phyloP scores from a whole-genome alignment of 2,797 vertebrate genomes.

The Hyperoplus lanceolatus region DNA sequence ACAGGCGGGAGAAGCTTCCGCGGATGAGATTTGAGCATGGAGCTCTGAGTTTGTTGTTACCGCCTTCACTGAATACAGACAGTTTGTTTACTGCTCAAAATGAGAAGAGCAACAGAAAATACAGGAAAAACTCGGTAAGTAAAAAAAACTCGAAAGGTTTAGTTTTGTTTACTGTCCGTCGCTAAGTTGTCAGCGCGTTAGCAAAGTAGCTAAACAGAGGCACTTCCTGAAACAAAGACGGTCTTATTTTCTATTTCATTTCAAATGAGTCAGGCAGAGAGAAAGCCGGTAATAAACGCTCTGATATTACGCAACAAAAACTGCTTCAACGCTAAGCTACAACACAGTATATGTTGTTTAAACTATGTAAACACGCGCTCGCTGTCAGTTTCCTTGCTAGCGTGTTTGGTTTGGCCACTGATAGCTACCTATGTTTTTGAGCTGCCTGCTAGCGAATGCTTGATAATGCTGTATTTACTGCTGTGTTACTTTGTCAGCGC shows the following conservation, averaged over 20 bases:
- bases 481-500: not conserved
- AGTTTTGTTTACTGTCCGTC: not conserved
- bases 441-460: not conserved
- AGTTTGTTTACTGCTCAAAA: slow-evolving; percentile 3
- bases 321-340: too few relatives aligned
- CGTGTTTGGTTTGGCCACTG: not conserved
- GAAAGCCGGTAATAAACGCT: accelerated
- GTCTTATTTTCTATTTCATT: slow-evolving; percentile 6
- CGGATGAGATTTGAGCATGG: not conserved
- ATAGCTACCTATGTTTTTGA: not conserved
- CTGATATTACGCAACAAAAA: not conserved
- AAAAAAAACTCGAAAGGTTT: not conserved
- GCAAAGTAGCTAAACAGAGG: slow-evolving; percentile 45
- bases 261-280: not conserved
- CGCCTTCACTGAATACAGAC: not conserved
- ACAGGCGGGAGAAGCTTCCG: slow-evolving; percentile 55
- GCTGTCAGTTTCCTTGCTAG: not conserved
- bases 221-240: slow-evolving; percentile 63
- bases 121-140: slow-evolving; percentile 59
- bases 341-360: not conserved
- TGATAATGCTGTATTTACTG: too few relatives aligned
- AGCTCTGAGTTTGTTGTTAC: not conserved
- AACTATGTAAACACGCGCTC: not conserved
- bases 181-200: slow-evolving; percentile 5
- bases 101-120: slow-evolving; percentile 61